Base-by-base conservation (phyloP, 2,888 invertebrate genomes). In the Acleris cristana region DNA sequence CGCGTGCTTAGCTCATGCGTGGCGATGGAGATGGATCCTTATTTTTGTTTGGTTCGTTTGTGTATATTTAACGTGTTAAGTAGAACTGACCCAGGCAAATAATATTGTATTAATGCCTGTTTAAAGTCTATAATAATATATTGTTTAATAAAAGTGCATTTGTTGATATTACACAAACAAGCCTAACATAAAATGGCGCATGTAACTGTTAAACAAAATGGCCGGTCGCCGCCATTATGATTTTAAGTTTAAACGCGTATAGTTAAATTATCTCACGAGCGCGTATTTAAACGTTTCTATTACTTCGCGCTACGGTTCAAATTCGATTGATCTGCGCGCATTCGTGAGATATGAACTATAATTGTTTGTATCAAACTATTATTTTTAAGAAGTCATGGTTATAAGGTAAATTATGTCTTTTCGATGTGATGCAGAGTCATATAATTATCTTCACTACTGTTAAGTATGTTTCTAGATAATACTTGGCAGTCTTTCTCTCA, bases 361-460 rank as follows among this genome's bases (percentile, higher is more conserved):
- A 48, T 66, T 56, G 65, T 65, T 59, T 61, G 61, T 56, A 56
- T 61, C 51, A 61, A 65, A 61, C 60, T 56, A 30, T 48, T 49
- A 48, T 65, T 52, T n/a, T 69, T 65, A 65, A 60, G 53, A 48
- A 57, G 65, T 65, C 48, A 61, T 58, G 30, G 21, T 49, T 30
- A 55, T 63, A 58, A 21, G 53, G 71, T 65, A 70, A 34, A 34
- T 34, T 34, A 57, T 69, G 45, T 73, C 71, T 48, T 75, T 68
- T 75, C 49, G 57, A 72, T 76, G 79, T 79, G 81, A 81, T 81
- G 75, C 72, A 51, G 72, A 80, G 76, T 82, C 82, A 83, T 83
- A n/a, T n/a, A n/a, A n/a, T n/a, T n/a, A 83, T 83, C 82, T 76
- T 67, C 76, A 76, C 72, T 72, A 68, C 56, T 72, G 70, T 71